Evolutionary conservation across 35 echinoderm and acorn worm species (phyloP).

Genomic region (Hemicentrotus pulcherrimus): DNA sequence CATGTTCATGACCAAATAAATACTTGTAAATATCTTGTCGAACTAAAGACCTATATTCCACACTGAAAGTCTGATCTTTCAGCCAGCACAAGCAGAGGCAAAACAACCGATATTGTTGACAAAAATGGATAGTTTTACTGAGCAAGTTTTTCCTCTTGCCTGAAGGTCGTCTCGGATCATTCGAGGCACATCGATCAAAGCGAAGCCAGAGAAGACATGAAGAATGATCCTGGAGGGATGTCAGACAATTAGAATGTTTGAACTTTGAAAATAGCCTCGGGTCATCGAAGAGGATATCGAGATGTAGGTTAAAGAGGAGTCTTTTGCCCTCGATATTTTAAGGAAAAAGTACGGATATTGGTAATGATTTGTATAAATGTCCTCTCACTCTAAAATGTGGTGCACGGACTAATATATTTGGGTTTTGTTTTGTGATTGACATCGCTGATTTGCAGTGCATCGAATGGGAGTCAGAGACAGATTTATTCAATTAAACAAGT

Average conservation of each 20-base stretch:
- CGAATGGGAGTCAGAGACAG: too few relatives aligned
- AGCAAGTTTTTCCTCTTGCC: not conserved
- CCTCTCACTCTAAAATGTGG: too few relatives aligned
- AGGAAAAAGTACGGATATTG: not conserved
- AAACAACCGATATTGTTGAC: not conserved
- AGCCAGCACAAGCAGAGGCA: not conserved
- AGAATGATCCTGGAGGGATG: not conserved
- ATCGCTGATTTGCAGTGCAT: too few relatives aligned
- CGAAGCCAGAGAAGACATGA: not conserved
- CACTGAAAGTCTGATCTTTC: not conserved
- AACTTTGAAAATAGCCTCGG: not conserved
- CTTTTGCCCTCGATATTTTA: not conserved
- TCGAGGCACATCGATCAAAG: not conserved
- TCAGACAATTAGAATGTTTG: slow-evolving; percentile 13
- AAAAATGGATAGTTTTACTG: not conserved
- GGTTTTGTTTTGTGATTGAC: too few relatives aligned
- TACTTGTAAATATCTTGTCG: not conserved
- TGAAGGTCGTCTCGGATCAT: not conserved
- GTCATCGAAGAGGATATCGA: not conserved
- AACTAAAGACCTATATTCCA: not conserved
- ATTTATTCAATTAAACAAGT: too few relatives aligned
- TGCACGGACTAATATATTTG: too few relatives aligned
- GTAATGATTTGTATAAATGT: too few relatives aligned
- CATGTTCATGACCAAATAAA: not conserved
- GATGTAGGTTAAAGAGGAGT: slow-evolving; percentile 1